Evolutionary conservation across 1,140 invertebrate genomes (phyloP), one percentile per base, ranked within the genome.

Genomic region (Hestina assimilis): DNA sequence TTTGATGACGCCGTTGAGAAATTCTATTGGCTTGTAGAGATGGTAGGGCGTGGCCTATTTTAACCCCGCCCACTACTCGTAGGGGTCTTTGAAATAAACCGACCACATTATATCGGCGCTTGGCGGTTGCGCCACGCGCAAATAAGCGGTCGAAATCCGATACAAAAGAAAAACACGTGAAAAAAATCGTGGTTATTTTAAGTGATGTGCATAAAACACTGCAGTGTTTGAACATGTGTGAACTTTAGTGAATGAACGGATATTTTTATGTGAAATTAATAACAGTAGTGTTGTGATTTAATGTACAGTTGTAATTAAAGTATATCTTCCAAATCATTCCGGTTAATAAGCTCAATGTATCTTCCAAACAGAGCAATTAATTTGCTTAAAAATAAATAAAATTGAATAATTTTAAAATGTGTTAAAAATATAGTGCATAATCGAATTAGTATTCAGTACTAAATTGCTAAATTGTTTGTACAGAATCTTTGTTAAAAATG

Each of bases 31-130:
- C 41, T 1, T 51, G 43, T 56, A 40, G 23, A 48, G 51, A 66
- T 52, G 31, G 35, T 45, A 42, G 56, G 84, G 84, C 81, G 82
- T 75, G 76, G 75, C 57, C 20, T 42, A 19, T 2, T 2, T 7
- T 14, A 35, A 67, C 67, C 50, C 72, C 76, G 66, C 84, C 84
- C 75, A 59, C 59, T 57, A 53, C 71, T 29, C 73, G 55, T 75
- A 76, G 75, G 84, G 79, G 68, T 79, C 72, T 70, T 59, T 65
- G 71, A 51, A 59, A 57, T 57, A 60, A 59, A 55, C 67, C 59
- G 69, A 59, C 63, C 81, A 87, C 81, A 85, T 72, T 62, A 73
- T 72, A 73, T 61, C 72, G 81, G 82, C 84, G 81, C 78, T 87
- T 62, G 79, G 56, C 72, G 76, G 60, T 61, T 47, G 80, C 84